Percentiles rank a stretch among this genome's conserved stretches.
Conservation (phyloP, 2,113 vertebrate genomes). For the Piprites chloris region DNA sequence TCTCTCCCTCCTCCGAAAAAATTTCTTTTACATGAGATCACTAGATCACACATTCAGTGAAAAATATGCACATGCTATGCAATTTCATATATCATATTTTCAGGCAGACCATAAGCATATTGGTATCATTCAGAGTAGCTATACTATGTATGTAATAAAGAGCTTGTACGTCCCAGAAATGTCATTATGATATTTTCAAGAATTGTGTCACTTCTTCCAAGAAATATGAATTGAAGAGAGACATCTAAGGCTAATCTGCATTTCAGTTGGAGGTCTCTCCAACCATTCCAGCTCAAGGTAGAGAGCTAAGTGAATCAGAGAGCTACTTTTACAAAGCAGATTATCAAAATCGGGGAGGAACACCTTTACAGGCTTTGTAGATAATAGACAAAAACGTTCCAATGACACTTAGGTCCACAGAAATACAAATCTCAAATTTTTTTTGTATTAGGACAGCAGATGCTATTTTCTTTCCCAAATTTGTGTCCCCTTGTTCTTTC, state of each 20-base stretch:
- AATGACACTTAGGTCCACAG: background rate
- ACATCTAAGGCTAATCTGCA: conserved; percentile 3
- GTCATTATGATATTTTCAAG: conserved; percentile 19
- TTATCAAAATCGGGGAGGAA: background rate
- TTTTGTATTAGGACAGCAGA: background rate
- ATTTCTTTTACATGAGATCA: background rate
- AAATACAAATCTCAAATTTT: background rate
- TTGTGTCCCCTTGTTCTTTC: background rate
- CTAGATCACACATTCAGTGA: background rate
- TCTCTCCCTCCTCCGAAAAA: background rate
- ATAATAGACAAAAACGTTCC: background rate
- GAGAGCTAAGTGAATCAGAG: background rate
- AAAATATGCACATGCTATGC: background rate
- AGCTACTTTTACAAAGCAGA: background rate
- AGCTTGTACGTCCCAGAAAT: background rate
- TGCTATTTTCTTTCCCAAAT: background rate
- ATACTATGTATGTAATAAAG: background rate
- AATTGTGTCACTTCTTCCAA: conserved; percentile 38
- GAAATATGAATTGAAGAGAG: background rate
- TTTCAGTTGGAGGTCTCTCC: conserved; percentile 16
- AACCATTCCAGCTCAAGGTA: background rate
- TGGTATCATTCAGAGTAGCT: conserved; percentile 28
- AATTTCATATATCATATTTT: background rate
- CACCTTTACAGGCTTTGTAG: background rate
- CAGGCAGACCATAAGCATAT: background rate